A percentile compares a stretch with the other conserved stretches of the same genome.
Evolutionary conservation across 2,888 invertebrate genomes (phyloP).

Genomic region (Seira ritae): DNA sequence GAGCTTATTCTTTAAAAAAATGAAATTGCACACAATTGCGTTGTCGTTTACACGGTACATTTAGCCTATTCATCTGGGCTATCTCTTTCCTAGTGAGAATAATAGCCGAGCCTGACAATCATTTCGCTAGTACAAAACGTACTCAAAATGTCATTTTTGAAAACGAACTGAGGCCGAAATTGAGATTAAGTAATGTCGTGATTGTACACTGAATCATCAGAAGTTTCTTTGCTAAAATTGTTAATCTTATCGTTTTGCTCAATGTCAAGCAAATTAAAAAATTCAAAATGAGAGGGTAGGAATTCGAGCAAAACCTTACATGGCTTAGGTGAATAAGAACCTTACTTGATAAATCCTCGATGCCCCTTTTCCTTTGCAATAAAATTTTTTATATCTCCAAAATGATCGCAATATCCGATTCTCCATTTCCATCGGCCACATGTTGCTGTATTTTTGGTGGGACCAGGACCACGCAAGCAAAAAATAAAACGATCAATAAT

Average conservation of each 20-base stretch:
- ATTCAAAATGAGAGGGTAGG: no score
- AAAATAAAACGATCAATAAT: background rate
- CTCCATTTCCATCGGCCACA: background rate
- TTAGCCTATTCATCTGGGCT: background rate
- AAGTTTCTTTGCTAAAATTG: background rate
- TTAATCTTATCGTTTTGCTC: no score
- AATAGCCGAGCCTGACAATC: no score
- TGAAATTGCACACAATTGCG: background rate
- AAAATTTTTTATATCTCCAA: background rate
- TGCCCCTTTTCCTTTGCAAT: background rate
- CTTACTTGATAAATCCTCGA: background rate
- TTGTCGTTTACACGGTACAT: slow-evolving; percentile 10
- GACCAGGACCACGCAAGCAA: no score
- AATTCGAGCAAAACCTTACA: no score
- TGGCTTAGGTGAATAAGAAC: background rate
- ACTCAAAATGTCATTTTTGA: background rate
- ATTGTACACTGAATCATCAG: background rate
- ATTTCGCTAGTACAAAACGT: background rate
- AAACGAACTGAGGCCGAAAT: background rate
- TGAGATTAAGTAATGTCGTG: background rate
- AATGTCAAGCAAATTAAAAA: no score
- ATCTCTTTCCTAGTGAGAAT: no score
- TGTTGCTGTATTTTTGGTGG: background rate
- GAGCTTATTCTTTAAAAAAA: no score
- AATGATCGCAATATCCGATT: background rate